Evolutionary conservation across 2,113 vertebrate species (phyloP), one percentile per base, ranked within the genome.

Genomic region (Phodopus roborovskii): DNA sequence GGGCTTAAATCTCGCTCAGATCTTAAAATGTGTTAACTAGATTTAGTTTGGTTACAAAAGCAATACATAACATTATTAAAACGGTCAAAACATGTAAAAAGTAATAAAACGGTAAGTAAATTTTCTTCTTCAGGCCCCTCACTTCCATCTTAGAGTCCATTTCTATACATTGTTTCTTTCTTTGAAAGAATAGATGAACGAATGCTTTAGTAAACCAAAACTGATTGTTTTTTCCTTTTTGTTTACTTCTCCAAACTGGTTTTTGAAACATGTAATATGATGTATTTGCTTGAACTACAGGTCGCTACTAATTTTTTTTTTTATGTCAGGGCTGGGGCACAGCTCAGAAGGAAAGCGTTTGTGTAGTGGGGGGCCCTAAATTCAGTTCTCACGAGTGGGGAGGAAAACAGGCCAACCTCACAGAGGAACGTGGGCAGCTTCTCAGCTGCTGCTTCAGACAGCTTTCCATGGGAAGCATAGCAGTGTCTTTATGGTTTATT

Each of bases 41-140:
- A 85, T 84, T 91, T 79, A 77, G n/a, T 56, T 96, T 92, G 70
- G 12, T 83, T 94, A 92, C 70, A 79, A 84, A 97, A 90, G n/a
- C 83, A 78, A 87, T 45, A 48, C 0, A n/a, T 71, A 60, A 26
- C 6, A 79, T 79, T 90, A 77, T 91, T 53, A 93, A 92, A 81
- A 81, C 64, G 12, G 79, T 85, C 94, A 71, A 42, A 39, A 53
- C 45, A 77, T 56, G 17, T 62, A 86, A 75, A 60, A 66, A 11
- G 6, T 4, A 62, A 45, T 64, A 64, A 4, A 50, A 84, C 71
- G 16, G 64, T 74, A 92, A 58, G 16, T n/a, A 50, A 94, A 84
- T 79, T 92, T 95, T 12, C 56, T 42, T 86, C 4, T 90, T 26
- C 12, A n/a, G 4, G 10, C 70, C 13, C 4, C 13, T 30, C 4